Evolutionary conservation across 92 coral and sea anemone species (phyloP), one percentile per base, ranked within the genome.

Genomic region (Porites rus): DNA sequence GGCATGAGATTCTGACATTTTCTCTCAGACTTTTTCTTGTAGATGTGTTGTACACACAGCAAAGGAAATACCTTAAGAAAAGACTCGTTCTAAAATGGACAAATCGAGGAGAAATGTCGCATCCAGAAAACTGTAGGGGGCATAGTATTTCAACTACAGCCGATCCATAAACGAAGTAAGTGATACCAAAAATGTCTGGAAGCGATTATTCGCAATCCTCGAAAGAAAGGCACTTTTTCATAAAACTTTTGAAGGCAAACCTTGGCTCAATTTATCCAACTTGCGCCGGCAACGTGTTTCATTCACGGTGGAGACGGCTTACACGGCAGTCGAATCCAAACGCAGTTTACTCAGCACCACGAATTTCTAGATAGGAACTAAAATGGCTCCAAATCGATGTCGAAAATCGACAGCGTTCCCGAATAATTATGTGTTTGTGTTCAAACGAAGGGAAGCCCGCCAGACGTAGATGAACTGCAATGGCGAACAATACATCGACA

Each of bases 401-500:
- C 68, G 28, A 38, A 70, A 70, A 13, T 11, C 65, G 31, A 56
- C 68, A 81, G 58, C 9, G n/a, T 22, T 31, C 18, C 68, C 10
- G 38, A 61, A 74, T 22, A n/a, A 52, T 63, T 72, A 50, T 25
- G 50, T 51, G 80, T 74, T 83, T 63, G 65, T 64, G 65, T 22
- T 22, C 19, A 62, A 25, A 56, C 80, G 84, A 74, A 84, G 88
- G 61, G 89, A 88, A 90, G 75, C 78, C 93, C 87, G 94, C 90
- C 62, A 78, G 86, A 28, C 50, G 84, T 89, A 88, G 80, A 73
- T 54, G 80, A 83, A 74, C 8, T 22, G 87, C 87, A 73, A 38
- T 63, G 20, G 74, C 69, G 93, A 79, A 93, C 98, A 92, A 92
- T 94, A 83, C 89, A 51, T 59, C 51, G 79, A 84, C 88, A 82